Evolutionary conservation across 2,888 invertebrate genomes (phyloP), one percentile per base, ranked within the genome.

Genomic region (Drosophila nigritarsus): DNA sequence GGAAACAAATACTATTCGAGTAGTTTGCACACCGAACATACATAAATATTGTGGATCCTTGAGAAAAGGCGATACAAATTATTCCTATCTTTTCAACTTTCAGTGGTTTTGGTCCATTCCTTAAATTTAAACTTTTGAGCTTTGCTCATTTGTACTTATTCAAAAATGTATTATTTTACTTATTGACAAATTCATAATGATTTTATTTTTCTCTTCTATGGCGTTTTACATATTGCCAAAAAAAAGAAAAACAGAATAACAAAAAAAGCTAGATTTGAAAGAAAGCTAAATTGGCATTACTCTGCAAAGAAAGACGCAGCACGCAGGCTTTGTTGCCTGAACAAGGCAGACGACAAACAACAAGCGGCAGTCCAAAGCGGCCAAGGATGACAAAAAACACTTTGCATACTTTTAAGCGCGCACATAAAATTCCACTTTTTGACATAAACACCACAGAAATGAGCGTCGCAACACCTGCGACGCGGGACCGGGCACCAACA

Each of bases 401-500:
- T 83, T 86, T 84, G 84, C 84, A 88, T 88, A 86, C 89, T 88
- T 86, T 83, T 76, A 65, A 74, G 73, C 77, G 72, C 81, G 58
- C 83, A 73, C 86, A 89, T 88, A 89, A 89, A 86, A 85, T 45
- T 75, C 73, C 71, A 89, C 83, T 87, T 87, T 85, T 64, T 85
- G 88, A 85, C 89, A 86, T 86, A 86, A 86, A 86, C 85, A 85
- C 85, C 83, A 74, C 75, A 70, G 74, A 75, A 87, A 73, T 69
- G 62, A 78, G 53, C 58, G 66, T 49, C 68, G 73, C 80, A 84
- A 84, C 85, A 86, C 85, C 85, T 86, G 85, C 80, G 89, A 74
- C 87, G 36, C 51, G 24, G 5, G 24, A 49, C 24, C 60, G 7
- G 15, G 45, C 45, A 24, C 20, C 58, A 56, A 53, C 80, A 88